These are phyloP conservation scores for Andricus grossulariae DNA, from an alignment of 1,140 invertebrate genomes.

Conservation along the genomic window DNA sequence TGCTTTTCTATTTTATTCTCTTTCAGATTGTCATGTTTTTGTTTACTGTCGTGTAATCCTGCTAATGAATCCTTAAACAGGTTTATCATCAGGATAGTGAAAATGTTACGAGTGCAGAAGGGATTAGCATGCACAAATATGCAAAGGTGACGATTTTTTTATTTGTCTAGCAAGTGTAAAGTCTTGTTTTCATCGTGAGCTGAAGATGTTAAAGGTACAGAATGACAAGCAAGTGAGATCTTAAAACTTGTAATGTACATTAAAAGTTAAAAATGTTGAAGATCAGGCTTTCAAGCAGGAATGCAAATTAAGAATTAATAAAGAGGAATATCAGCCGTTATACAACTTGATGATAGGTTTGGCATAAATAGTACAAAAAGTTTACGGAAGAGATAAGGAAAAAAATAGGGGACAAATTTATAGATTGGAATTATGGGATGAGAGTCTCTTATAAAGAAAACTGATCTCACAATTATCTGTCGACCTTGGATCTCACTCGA, in stretches of 20 bases:
- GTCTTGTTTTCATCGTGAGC: slow-evolving; percentile 20
- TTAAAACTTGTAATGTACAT: slow-evolving; percentile 2
- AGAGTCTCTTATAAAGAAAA: not conserved
- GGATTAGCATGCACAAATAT: slow-evolving; percentile 2
- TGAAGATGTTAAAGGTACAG: slow-evolving; percentile 26
- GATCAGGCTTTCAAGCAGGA: slow-evolving; percentile 20
- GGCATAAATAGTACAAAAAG: too few species aligned
- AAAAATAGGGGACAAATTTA: too few species aligned
- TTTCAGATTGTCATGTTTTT: not conserved
- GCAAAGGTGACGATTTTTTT: not conserved
- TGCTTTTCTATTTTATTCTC: not conserved
- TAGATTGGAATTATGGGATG: not conserved
- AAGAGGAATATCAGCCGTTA: slow-evolving; percentile 7
- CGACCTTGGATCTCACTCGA: not conserved
- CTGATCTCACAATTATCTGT: not conserved
- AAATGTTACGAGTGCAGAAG: slow-evolving; percentile 18
- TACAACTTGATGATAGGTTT: too few species aligned
- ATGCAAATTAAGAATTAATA: slow-evolving; percentile 20
- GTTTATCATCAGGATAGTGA: slow-evolving; percentile 11
- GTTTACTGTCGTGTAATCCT: slow-evolving; percentile 7
- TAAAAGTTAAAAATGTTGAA: slow-evolving; percentile 12
- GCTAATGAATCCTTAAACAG: slow-evolving; percentile 15
- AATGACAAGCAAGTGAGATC: slow-evolving; percentile 3
- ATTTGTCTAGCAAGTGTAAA: slow-evolving; percentile 7
- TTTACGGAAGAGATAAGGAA: too few species aligned